Base-by-base conservation (phyloP, 1,140 invertebrate species). In the Drosophila kurseongensis region DNA sequence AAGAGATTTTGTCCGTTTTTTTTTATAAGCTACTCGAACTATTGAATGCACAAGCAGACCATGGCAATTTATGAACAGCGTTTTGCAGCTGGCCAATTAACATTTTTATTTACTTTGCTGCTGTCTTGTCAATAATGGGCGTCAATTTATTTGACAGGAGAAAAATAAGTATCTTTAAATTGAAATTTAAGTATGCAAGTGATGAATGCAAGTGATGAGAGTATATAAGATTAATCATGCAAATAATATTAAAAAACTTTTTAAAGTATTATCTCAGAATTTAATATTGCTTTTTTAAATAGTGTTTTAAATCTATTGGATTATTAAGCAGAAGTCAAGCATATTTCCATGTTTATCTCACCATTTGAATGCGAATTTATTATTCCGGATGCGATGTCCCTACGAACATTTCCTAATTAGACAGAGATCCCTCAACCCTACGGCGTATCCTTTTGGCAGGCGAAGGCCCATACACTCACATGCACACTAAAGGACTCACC, bases 331-430 rank as follows among this genome's bases (percentile, higher is more conserved):
- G 14, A 54, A 32, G 9, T 16, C 9, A 27, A 14, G 36, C n/a
- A 4, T 2, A 16, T 42, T 42, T 29, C 2, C 23, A 7, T 32
- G 14, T 27, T 14, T 27, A 10, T 48, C 13, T 16, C 35, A 35
- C 44, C 63, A 41, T 66, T 57, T 47, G 48, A 45, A 69, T 69
- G 41, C 41, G 35, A 16, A 57, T 32, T 48, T 41, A 56, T 57
- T 57, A 69, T 57, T 57, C 42, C 14, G 44, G 6, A 12, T 50
- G 18, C 50, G 41, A 56, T 40, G 61, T 47, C 50, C 35, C 27
- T 12, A 35, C 29, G 14, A 50, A 36, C 67, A 38, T 41, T 58
- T 71, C 44, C 65, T 71, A 72, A 72, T 72, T 72, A 72, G 67
- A 71, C 67, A 71, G 61, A 52, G 65, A 18, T 38, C 65, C 47